Conservation (phyloP, 2,113 vertebrate genomes). For the Gasterosteus nipponicus region DNA sequence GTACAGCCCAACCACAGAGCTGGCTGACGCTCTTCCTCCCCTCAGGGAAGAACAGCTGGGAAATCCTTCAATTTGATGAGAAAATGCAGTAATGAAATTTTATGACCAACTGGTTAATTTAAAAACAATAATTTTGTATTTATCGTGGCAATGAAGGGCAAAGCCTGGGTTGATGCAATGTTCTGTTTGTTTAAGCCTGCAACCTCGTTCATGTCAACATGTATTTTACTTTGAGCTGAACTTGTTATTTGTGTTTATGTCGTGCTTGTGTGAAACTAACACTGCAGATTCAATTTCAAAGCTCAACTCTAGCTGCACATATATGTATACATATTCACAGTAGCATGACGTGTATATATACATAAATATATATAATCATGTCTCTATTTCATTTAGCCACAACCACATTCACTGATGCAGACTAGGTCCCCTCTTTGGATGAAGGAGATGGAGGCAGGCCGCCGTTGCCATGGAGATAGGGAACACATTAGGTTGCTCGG, state of each 20-base stretch:
- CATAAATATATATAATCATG: not conserved
- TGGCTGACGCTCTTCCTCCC: not conserved
- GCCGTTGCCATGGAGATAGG: constrained; percentile 80
- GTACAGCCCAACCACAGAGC: constrained; percentile 11
- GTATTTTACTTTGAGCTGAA: not conserved
- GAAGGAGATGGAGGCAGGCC: constrained; percentile 75
- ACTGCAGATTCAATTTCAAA: too few relatives aligned
- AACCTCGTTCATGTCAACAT: not conserved
- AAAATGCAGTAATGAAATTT: not conserved
- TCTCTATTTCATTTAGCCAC: not conserved
- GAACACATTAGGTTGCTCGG: constrained; percentile 77
- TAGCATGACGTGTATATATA: too few relatives aligned
- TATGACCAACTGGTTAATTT: not conserved
- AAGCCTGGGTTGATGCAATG: not conserved
- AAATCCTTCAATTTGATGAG: constrained; percentile 1
- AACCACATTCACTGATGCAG: constrained; percentile 29
- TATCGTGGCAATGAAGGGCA: not conserved
- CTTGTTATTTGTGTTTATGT: not conserved
- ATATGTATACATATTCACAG: too few relatives aligned
- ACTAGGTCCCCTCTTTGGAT: constrained; percentile 43
- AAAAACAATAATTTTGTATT: not conserved
- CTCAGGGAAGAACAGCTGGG: constrained; percentile 3
- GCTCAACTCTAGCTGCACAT: too few relatives aligned
- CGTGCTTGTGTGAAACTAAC: not conserved
- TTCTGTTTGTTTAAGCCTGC: not conserved